These are phyloP conservation scores for Capitulum mitella DNA, from an alignment of 2,888 invertebrate genomes.

Conservation along the genomic window DNA sequence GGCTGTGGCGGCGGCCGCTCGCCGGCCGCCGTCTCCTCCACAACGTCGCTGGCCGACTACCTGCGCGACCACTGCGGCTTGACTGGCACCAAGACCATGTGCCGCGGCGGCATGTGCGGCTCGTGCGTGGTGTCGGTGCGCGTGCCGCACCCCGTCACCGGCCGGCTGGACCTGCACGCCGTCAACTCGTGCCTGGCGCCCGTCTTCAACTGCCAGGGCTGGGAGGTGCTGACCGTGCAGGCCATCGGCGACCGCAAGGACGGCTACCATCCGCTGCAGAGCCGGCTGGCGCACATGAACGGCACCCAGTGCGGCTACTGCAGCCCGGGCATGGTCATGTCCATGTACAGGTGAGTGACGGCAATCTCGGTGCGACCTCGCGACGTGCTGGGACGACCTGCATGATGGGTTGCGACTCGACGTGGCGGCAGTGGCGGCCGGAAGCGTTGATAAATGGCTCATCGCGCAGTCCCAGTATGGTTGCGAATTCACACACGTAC, in stretches of 20 bases:
- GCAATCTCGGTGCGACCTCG: too few relatives aligned
- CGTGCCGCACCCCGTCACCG: constrained; percentile 27
- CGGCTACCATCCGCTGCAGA: constrained; percentile 55
- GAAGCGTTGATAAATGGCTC: too few relatives aligned
- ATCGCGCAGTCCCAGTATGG: too few relatives aligned
- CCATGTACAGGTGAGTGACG: constrained; percentile 56
- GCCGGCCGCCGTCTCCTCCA: constrained; percentile 11
- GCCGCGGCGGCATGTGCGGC: constrained; percentile 37
- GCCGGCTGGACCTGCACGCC: neutral
- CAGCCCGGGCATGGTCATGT: constrained; percentile 69
- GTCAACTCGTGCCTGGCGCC: constrained; percentile 55
- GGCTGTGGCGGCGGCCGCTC: too few relatives aligned
- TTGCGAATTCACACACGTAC: too few relatives aligned
- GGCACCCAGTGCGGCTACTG: constrained; percentile 70
- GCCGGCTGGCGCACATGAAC: constrained; percentile 55
- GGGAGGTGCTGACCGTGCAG: constrained; percentile 63
- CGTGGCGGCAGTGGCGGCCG: too few relatives aligned
- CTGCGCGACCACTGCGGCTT: constrained; percentile 30
- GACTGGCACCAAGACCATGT: constrained; percentile 34
- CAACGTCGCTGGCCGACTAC: constrained; percentile 33
- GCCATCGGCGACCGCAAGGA: constrained; percentile 58
- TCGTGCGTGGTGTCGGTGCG: constrained; percentile 35
- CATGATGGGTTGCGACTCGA: too few relatives aligned
- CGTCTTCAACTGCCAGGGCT: constrained; percentile 56
- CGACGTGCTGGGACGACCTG: too few relatives aligned